Evolutionary conservation across 2,888 invertebrate genomes (phyloP), one percentile per base, ranked within the genome.

Genomic region (Platerodrilus igneus): DNA sequence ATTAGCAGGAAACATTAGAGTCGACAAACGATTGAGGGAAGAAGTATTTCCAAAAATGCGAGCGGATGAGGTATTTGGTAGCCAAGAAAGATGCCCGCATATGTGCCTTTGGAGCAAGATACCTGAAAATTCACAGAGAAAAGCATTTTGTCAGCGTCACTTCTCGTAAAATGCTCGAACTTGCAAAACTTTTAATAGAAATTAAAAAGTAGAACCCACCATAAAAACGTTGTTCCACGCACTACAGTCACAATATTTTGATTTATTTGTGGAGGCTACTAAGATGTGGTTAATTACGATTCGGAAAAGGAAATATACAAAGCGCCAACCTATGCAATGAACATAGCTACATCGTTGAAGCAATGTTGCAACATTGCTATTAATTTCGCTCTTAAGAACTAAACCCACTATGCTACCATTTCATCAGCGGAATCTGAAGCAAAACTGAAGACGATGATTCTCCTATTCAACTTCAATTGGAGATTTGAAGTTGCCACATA

Each of bases 91-190:
- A 33, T 33, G 4, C 4, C 16, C 5, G 22, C 4, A 33, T 33
- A 8, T 23, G 23, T n/a, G 11, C 7, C 10, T 50, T 50, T 32
- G 47, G 36, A 22, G 40, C 41, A 16, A n/a, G 41, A 18, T 47
- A 49, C 36, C 20, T 49, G 14, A 41, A 44, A 28, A 25, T 11
- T 9, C 47, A 51, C 21, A 17, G 43, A 10, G 45, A 51, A 33
- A 47, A 40, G 11, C 47, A 49, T 38, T 47, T 39, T 13, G 26
- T 44, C 9, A 35, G 42, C 22, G 37, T 45, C 3, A 34, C 36
- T 15, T 47, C 39, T 4, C 18, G 47, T 15, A 48, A 51, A 40
- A 51, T 51, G 48, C 20, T 47, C 19, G 50, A 48, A 35, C 16
- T 51, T 3, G 19, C 47, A 2, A 41, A 37, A 41, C 20, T 47